Conservation (phyloP, 2,888 invertebrate species). For the Eristalinus sepulchralis region DNA sequence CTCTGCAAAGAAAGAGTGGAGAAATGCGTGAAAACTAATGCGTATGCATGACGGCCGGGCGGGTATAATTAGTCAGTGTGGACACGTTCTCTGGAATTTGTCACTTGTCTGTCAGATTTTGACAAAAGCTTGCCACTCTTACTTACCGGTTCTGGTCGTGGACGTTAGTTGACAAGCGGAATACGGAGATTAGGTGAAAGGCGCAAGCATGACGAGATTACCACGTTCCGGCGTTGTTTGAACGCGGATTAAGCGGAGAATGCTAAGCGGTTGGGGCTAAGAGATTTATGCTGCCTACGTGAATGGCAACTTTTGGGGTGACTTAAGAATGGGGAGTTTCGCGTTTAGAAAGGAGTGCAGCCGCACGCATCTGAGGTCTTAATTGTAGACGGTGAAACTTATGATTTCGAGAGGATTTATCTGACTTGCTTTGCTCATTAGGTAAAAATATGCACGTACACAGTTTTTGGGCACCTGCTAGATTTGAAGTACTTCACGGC, state of each 20-base stretch:
- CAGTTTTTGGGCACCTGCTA: background rate
- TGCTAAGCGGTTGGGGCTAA: constrained; percentile 2
- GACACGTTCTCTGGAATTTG: background rate
- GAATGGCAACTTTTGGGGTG: background rate
- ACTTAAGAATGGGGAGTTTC: background rate
- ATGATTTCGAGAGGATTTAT: background rate
- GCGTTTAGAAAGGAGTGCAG: constrained; percentile 12
- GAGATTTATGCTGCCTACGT: constrained; percentile 1
- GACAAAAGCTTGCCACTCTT: constrained; percentile 4
- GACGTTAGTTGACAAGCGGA: constrained; percentile 4
- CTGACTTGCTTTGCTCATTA: background rate
- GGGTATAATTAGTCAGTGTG: background rate
- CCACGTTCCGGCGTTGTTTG: background rate
- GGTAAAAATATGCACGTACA: background rate
- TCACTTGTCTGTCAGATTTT: constrained; percentile 3
- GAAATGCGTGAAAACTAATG: background rate
- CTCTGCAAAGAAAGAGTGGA: constrained; percentile 81
- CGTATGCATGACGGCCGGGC: background rate
- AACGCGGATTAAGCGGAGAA: background rate
- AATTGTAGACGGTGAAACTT: background rate
- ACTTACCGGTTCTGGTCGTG: constrained; percentile 5
- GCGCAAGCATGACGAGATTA: constrained; percentile 5
- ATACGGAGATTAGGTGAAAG: constrained; percentile 29
- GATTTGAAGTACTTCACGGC: background rate
- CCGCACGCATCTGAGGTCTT: background rate